phyloP scores from a whole-genome alignment of 2,888 invertebrate species.

The Belgica antarctica region DNA sequence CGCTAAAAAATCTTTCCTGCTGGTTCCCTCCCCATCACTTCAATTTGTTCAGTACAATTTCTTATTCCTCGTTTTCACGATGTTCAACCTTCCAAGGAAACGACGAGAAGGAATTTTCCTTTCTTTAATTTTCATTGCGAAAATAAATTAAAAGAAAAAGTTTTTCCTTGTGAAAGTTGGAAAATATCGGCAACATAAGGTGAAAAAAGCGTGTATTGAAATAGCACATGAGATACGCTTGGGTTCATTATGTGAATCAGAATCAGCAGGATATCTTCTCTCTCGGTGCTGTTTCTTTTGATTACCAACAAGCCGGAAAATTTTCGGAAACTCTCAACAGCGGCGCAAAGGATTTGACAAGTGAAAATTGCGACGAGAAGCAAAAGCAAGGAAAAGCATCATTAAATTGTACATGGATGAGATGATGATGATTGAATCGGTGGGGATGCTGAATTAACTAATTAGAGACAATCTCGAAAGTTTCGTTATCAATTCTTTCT shows the following conservation, averaged over 20 bases:
- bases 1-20: conserved; percentile 12
- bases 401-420: conserved; percentile 36
- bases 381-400: conserved; percentile 26
- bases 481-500: too few relatives aligned
- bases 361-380: not conserved
- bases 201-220: not conserved
- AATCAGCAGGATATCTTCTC: conserved; percentile 3
- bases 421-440: not conserved
- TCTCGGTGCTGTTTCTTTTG: not conserved
- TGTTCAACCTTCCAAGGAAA: conserved; percentile 4
- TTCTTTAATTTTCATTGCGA: conserved; percentile 15
- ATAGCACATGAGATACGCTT: not conserved
- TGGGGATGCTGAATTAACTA: not conserved
- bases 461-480: conserved; percentile 15
- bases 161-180: not conserved
- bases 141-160: conserved; percentile 15
- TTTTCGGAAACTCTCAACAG: not conserved
- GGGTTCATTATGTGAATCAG: conserved; percentile 11
- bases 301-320: conserved; percentile 17
- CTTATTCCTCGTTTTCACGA: too few relatives aligned
- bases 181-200: not conserved
- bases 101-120: conserved; percentile 5
- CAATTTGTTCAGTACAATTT: not conserved
- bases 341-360: not conserved
- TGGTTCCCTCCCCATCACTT: not conserved